Conservation (phyloP, 2,888 invertebrate genomes). For the Erebia aethiops region DNA sequence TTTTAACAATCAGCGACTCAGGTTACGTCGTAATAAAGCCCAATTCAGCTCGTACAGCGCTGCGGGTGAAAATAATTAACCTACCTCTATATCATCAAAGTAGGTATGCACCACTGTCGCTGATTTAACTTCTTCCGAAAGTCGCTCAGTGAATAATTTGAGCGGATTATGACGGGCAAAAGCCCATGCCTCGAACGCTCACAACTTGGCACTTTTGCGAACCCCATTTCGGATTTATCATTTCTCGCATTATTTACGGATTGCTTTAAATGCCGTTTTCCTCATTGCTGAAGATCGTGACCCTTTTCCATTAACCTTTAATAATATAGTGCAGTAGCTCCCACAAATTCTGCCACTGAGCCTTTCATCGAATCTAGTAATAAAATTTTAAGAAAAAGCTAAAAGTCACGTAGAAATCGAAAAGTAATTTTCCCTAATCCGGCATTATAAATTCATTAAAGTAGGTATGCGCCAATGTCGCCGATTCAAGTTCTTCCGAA, state of each 20-base stretch:
- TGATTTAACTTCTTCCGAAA: conserved; percentile 29
- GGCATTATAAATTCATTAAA: conserved; percentile 31
- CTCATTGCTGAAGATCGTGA: too few relatives aligned
- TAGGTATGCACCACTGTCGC: conserved; percentile 9
- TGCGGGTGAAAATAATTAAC: too few relatives aligned
- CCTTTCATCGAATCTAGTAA: too few relatives aligned
- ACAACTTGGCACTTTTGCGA: conserved; percentile 32
- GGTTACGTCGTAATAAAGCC: too few relatives aligned
- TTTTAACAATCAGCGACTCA: too few relatives aligned
- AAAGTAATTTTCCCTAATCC: conserved; percentile 30
- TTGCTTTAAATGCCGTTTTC: too few relatives aligned
- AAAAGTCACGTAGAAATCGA: neutral
- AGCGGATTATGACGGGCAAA: conserved; percentile 28
- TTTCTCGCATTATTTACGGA: neutral
- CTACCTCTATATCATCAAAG: too few relatives aligned
- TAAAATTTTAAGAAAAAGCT: neutral
- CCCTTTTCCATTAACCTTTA: too few relatives aligned
- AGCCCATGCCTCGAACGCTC: conserved; percentile 5
- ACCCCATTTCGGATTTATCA: too few relatives aligned
- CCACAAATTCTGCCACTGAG: too few relatives aligned
- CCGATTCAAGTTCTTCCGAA: conserved; percentile 28
- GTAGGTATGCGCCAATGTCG: conserved; percentile 11
- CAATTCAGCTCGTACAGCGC: too few relatives aligned
- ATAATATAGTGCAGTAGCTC: too few relatives aligned
- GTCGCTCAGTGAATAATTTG: conserved; percentile 36